Evolutionary conservation across 2,888 invertebrate genomes (phyloP), one percentile per base, ranked within the genome.

Genomic region (Melipona bicolor): DNA sequence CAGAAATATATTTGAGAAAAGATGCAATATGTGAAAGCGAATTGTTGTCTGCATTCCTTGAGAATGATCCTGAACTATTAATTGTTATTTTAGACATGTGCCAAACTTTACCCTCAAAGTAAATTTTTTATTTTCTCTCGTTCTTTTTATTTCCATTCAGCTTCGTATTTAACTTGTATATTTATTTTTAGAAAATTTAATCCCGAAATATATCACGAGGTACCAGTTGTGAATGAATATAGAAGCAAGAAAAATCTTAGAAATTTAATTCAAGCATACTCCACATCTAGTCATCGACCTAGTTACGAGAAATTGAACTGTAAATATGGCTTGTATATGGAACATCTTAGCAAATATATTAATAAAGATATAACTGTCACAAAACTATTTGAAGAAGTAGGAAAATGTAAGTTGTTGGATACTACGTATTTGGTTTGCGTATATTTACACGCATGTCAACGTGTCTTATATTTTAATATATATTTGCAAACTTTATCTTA

Each of bases 1-100:
- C 94, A 13, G 79, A 83, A 77, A 56, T 76, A 61, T 94, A 91
- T 79, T 86, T 92, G 21, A 86, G 92, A 64, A 90, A 84, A 70
- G 88, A 94, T 76, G 92, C 93, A 50, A 88, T 94, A 77, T 92
- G 92, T 64, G 94, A 94, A 84, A 92, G 92, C 77, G 90, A 94
- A 86, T 85, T 94, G 61, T 84, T 94, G 61, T 88, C 92, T 24
- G 87, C 87, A 52, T 88, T 92, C 0, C 82, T 93, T 27, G 75
- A 90, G 73, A 91, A 83, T 27, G 92, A 94, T 77, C 94, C 94
- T 59, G 87, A 91, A 43, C 88, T 94, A 52, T 85, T 94, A 19
- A 92, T 94, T 59, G 87, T 92, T 17, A 91, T 94, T 21, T 88
- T 94, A 49, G 94, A 94, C 71, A 94, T 92, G 90, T 94, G 94